These are phyloP conservation scores for Troglohyphantes excavatus DNA, from an alignment of 2,888 invertebrate species.

Conservation along the genomic window DNA sequence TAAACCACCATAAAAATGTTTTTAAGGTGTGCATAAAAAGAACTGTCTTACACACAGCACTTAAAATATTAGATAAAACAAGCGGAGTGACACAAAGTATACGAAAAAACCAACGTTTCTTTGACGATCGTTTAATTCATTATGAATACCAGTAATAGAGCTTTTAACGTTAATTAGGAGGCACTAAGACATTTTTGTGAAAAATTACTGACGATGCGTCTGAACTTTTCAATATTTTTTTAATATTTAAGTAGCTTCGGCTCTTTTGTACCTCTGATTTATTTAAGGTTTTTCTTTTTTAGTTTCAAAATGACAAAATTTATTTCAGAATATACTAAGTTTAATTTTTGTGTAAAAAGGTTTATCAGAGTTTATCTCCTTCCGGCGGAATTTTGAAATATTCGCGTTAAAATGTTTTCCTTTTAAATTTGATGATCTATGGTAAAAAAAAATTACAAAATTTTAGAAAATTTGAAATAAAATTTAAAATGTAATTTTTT, in stretches of 20 bases:
- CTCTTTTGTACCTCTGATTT: neutral
- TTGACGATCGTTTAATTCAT: conserved; percentile 52
- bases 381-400: no score
- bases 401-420: no score
- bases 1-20: conserved; percentile 11
- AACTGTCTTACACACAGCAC: conserved; percentile 7
- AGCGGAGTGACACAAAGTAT: conserved; percentile 43
- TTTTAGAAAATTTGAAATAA: no score
- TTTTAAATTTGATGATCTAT: no score
- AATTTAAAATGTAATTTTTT: no score
- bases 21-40: conserved; percentile 14
- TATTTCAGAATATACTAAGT: no score
- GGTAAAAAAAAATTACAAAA: no score
- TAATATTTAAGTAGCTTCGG: neutral
- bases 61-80: conserved; percentile 60
- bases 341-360: no score
- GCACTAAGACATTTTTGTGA: conserved; percentile 27
- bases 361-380: no score
- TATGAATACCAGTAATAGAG: conserved; percentile 58
- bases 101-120: conserved; percentile 32
- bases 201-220: conserved; percentile 27
- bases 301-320: no score
- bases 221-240: conserved; percentile 19
- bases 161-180: conserved; percentile 70
- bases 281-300: neutral